Percentiles rank a stretch among this genome's conserved stretches.
These are phyloP conservation scores for Dendronephthya gigantea DNA, from an alignment of 64 coral and sea anemone species.

Conservation along the genomic window DNA sequence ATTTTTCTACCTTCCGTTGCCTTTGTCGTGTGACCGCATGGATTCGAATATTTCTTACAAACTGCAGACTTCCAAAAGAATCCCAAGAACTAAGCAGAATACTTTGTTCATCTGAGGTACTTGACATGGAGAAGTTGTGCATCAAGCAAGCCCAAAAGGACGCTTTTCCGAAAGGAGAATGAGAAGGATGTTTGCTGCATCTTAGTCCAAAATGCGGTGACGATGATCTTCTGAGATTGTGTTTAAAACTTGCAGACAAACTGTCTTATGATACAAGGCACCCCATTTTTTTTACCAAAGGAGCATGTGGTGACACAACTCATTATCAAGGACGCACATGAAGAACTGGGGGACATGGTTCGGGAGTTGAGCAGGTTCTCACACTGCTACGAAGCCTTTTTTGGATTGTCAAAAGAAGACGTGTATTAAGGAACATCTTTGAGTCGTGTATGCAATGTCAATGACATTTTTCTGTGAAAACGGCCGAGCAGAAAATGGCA, in stretches of 20 bases:
- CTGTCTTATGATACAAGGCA: no score
- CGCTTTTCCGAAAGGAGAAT: background rate
- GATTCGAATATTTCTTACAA: background rate
- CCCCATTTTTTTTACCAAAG: no score
- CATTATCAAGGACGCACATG: background rate
- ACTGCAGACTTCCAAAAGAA: background rate
- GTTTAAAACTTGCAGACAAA: no score
- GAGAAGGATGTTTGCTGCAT: background rate
- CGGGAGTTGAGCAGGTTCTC: background rate
- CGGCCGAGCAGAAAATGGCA: background rate
- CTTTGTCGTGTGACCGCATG: background rate
- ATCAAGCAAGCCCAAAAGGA: background rate
- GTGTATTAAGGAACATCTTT: background rate
- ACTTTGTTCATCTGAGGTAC: background rate
- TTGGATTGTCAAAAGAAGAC: background rate
- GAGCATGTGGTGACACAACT: no score
- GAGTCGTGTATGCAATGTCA: background rate
- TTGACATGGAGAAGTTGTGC: background rate
- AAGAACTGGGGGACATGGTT: background rate
- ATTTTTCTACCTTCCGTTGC: background rate
- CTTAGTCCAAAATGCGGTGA: background rate
- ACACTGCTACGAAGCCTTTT: background rate
- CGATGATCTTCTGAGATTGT: background rate
- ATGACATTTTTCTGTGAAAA: background rate
- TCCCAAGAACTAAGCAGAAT: background rate